These are phyloP conservation scores for Gymnodraco acuticeps DNA, from an alignment of 2,797 vertebrate species.

Conservation along the genomic window DNA sequence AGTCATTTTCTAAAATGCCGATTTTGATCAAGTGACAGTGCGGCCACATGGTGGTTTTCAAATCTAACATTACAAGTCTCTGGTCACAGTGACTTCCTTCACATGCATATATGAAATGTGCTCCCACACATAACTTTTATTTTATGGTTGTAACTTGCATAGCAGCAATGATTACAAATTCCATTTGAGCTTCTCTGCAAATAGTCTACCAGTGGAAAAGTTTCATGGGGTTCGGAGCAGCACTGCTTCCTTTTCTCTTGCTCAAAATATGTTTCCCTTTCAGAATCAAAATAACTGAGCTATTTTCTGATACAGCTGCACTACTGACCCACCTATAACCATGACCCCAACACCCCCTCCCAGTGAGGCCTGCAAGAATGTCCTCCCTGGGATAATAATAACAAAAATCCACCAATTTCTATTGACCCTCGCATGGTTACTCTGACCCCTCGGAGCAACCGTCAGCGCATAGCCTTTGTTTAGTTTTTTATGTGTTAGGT, in stretches of 20 bases:
- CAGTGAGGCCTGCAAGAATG: slow-evolving; percentile 67
- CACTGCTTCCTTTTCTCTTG: slow-evolving; percentile 50
- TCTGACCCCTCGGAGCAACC: slow-evolving; percentile 60
- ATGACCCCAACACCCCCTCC: slow-evolving; percentile 39
- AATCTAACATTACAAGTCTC: slow-evolving; percentile 61
- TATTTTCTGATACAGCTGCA: slow-evolving; percentile 70
- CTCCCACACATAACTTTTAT: slow-evolving; percentile 20
- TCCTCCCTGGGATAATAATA: slow-evolving; percentile 75
- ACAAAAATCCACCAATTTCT: slow-evolving; percentile 77
- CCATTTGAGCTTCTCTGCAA: slow-evolving; percentile 51
- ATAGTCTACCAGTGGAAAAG: slow-evolving; percentile 65
- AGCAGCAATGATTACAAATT: slow-evolving; percentile 35
- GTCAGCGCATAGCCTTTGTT: slow-evolving; percentile 50
- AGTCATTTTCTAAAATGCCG: slow-evolving; percentile 59
- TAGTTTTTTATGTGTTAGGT: slow-evolving; percentile 55
- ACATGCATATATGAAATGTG: slow-evolving; percentile 43
- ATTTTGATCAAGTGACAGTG: slow-evolving; percentile 47
- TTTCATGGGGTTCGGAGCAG: slow-evolving; percentile 36
- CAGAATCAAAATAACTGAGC: slow-evolving; percentile 66
- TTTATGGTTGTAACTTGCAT: slow-evolving; percentile 1
- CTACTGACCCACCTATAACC: slow-evolving; percentile 66
- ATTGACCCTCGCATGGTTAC: slow-evolving; percentile 65
- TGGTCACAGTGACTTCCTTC: slow-evolving; percentile 50
- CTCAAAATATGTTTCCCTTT: slow-evolving; percentile 71
- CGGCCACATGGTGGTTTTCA: slow-evolving; percentile 66